phyloP scores from a whole-genome alignment of 2,888 invertebrate genomes.

The Cylindroiulus punctatus region DNA sequence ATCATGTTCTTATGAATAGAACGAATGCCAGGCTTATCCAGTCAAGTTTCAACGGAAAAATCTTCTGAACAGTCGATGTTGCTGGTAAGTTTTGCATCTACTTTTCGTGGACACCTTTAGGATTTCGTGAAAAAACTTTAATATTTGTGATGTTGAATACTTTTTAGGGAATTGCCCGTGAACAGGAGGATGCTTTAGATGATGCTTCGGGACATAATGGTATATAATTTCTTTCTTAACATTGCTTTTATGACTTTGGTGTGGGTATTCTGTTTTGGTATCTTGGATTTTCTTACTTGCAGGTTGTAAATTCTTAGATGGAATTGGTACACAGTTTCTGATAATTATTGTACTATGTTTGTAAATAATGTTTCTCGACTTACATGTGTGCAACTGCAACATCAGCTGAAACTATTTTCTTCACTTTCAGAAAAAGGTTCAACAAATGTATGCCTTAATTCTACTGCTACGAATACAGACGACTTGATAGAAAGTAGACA shows the following conservation, averaged over 20 bases:
- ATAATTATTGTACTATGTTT: too few relatives aligned
- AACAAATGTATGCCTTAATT: not conserved
- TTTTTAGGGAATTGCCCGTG: not conserved
- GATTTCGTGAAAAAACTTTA: not conserved
- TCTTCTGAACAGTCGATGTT: not conserved
- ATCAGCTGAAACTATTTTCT: not conserved
- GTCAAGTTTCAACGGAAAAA: not conserved
- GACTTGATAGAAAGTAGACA: not conserved
- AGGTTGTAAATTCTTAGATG: too few relatives aligned
- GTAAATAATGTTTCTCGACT: too few relatives aligned
- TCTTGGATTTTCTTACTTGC: too few relatives aligned
- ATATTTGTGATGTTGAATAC: not conserved
- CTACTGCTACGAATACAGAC: not conserved
- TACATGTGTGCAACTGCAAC: not conserved
- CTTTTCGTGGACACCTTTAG: not conserved
- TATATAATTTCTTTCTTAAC: not conserved
- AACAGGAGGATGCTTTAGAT: not conserved
- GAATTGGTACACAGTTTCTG: too few relatives aligned
- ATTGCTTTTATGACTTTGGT: too few relatives aligned
- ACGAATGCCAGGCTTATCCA: not conserved
- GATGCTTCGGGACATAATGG: not conserved
- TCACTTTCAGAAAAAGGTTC: not conserved
- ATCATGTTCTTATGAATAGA: not conserved
- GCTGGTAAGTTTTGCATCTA: not conserved
- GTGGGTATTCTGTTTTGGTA: too few relatives aligned